Evolutionary conservation across 2,113 vertebrate species (phyloP), one percentile per base, ranked within the genome.

Genomic region (Danio rerio): DNA sequence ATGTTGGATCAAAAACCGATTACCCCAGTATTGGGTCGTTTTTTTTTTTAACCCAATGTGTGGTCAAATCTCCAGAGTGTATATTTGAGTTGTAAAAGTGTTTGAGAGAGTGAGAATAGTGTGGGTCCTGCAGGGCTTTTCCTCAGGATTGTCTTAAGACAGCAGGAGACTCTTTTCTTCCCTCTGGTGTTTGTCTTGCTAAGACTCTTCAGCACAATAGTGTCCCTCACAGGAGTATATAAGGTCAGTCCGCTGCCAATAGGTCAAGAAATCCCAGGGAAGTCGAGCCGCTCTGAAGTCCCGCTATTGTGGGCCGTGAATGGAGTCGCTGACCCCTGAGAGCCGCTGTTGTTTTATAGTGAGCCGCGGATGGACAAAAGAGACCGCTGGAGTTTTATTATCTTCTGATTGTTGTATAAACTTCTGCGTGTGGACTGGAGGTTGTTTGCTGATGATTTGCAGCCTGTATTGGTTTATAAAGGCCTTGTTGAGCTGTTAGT

Each of bases 221-320:
- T 21, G 61, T 84, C 83, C 79, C 85, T 86, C 85, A 84, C 80
- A 42, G 82, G 47, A 86, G 85, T 86, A 84, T 78, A 86, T 86
- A 76, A 82, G 83, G 85, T 84, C 85, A 79, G 82, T 78, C 63
- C 81, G 42, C 80, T 79, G 74, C 58, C 74, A 78, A 81, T 86
- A 86, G 83, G 83, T 86, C 74, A 59, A 86, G 82, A 83, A 78
- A 84, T 84, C 82, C 69, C 15, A 81, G 78, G 82, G 85, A 83
- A 84, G 81, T 59, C 68, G 82, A 81, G 78, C 82, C 68, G 73
- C 73, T 72, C 68, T 81, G 85, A 84, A 86, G 85, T 84, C 74
- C 21, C 40, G 81, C 50, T 58, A 84, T 86, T 86, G 72, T 84
- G 74, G 65, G 6, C 49, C 42, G 10, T 86, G 81, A 86, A 86